Evolutionary conservation across 2,888 invertebrate genomes (phyloP).

Genomic region (Trichogramma evanescens): DNA sequence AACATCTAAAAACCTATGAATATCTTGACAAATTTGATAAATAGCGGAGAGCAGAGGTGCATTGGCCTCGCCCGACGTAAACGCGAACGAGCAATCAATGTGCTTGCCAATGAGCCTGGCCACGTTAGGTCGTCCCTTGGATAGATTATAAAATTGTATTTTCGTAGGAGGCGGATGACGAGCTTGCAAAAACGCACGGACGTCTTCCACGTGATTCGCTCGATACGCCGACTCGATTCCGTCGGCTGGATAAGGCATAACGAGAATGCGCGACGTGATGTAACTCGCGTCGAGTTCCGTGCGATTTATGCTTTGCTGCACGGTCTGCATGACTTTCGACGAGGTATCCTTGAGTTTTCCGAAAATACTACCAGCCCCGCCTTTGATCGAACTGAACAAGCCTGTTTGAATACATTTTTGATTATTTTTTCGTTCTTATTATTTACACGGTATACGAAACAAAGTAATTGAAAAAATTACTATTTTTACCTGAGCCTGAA

Average conservation of each 20-base stretch:
- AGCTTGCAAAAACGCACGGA: conserved; percentile 71
- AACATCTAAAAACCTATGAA: conserved; percentile 77
- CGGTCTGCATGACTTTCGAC: conserved; percentile 92
- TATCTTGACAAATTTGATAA: conserved; percentile 78
- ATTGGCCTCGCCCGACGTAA: conserved; percentile 58
- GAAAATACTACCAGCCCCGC: conserved; percentile 80
- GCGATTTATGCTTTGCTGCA: conserved; percentile 83
- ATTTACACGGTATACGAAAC: neutral
- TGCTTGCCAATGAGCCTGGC: conserved; percentile 56
- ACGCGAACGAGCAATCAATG: conserved; percentile 60
- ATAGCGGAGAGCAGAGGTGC: conserved; percentile 76
- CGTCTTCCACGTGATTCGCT: conserved; percentile 89
- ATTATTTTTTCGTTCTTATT: neutral
- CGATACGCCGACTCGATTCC: conserved; percentile 88
- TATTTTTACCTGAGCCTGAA: conserved; percentile 5
- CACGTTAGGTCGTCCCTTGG: conserved; percentile 53
- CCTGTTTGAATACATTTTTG: conserved; percentile 47
- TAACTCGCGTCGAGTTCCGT: conserved; percentile 88
- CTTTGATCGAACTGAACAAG: conserved; percentile 78
- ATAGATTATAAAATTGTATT: conserved; percentile 80
- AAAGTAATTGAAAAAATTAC: neutral
- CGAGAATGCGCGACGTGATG: conserved; percentile 81
- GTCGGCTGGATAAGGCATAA: conserved; percentile 94
- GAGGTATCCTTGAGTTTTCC: conserved; percentile 94
- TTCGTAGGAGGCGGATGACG: conserved; percentile 63